Evolutionary conservation across 2,113 vertebrate genomes (phyloP).

Genomic region (Siphamia tubifer): DNA sequence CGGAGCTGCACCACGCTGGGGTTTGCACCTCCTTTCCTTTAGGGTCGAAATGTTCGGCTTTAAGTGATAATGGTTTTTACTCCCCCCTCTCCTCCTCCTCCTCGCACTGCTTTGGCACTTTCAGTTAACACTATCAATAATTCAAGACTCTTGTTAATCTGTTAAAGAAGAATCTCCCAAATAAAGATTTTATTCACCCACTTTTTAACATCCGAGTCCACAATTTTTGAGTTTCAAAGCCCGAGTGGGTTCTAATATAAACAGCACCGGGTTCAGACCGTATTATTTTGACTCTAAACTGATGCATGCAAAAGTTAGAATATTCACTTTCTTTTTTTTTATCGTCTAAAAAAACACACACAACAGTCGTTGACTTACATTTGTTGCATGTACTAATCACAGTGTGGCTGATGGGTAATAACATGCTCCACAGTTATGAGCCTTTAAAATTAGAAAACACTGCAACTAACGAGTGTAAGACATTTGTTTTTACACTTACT

Average conservation of each 20-base stretch:
- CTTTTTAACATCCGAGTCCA: neutral
- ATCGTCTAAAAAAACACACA: neutral
- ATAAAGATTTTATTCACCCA: neutral
- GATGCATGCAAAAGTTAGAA: constrained; percentile 14
- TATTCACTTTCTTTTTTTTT: neutral
- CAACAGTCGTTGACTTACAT: constrained; percentile 7
- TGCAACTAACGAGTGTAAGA: constrained; percentile 20
- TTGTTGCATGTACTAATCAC: constrained; percentile 3
- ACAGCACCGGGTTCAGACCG: neutral
- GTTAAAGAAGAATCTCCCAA: constrained; percentile 25
- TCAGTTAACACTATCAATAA: constrained; percentile 61
- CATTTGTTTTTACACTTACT: constrained; percentile 7
- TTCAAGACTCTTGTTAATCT: constrained; percentile 38
- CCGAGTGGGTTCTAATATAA: too few species aligned
- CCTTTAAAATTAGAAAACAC: constrained; percentile 47
- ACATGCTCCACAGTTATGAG: constrained; percentile 29
- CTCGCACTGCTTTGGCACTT: constrained; percentile 54
- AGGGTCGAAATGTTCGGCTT: constrained; percentile 51
- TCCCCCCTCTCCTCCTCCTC: constrained; percentile 53
- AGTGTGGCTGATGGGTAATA: neutral
- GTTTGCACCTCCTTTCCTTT: constrained; percentile 70
- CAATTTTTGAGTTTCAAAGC: neutral
- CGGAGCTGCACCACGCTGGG: constrained; percentile 57
- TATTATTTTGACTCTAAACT: neutral
- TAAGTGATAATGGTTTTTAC: constrained; percentile 67